Evolutionary conservation across 2,797 vertebrate genomes (phyloP).

Genomic region (Oophaga sylvatica): DNA sequence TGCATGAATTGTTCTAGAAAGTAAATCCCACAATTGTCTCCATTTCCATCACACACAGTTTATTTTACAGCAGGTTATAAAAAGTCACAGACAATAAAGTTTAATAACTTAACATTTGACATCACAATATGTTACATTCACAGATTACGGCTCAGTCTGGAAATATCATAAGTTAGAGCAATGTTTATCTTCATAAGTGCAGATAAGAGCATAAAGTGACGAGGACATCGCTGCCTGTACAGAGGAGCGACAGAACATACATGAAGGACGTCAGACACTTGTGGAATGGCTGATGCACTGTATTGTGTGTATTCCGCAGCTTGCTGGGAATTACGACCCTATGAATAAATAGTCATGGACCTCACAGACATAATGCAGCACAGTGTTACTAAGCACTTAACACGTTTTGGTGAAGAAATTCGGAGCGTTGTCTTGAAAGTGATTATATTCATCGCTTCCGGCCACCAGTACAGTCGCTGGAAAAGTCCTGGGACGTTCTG

Average conservation of each 20-base stretch:
- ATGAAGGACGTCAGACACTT: neutral
- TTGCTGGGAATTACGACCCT: neutral
- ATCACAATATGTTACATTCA: neutral
- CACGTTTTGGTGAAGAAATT: constrained; percentile 33
- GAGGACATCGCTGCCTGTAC: neutral
- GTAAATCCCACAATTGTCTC: neutral
- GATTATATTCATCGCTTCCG: constrained; percentile 73
- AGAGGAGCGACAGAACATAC: neutral
- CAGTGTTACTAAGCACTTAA: neutral
- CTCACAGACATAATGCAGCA: no score
- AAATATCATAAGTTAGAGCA: neutral
- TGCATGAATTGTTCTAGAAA: neutral
- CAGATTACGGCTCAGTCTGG: neutral
- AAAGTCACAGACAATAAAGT: neutral
- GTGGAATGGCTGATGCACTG: neutral
- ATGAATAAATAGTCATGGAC: neutral
- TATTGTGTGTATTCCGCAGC: neutral
- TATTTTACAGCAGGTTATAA: neutral
- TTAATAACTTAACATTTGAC: neutral
- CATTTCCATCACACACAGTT: neutral
- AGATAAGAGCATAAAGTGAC: neutral
- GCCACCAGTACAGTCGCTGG: constrained; percentile 69
- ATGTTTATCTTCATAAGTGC: neutral
- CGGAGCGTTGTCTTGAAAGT: constrained; percentile 70
- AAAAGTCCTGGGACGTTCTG: constrained; percentile 76